Conservation (phyloP, 30 jellyfish, hydroid and myxozoan genomes). For the Sanderia malayensis region DNA sequence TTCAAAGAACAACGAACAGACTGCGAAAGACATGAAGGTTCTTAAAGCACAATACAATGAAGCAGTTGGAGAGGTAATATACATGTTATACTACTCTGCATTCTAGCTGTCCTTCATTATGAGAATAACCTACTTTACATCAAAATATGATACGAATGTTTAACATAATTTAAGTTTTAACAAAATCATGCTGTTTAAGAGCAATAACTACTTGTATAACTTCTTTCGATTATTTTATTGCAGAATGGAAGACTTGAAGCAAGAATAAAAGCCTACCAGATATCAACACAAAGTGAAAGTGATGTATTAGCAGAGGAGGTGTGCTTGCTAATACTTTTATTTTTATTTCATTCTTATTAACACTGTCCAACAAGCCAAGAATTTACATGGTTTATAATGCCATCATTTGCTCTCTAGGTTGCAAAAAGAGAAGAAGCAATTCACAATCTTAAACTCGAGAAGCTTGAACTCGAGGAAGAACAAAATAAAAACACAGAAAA, state of each 20-base stretch:
- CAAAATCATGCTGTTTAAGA: too few species aligned
- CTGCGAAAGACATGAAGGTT: slow-evolving; percentile 22
- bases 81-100: too few species aligned
- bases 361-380: too few species aligned
- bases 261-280: slow-evolving; percentile 73
- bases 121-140: too few species aligned
- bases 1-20: slow-evolving; percentile 21
- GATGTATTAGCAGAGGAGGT: slow-evolving; percentile 90
- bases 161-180: too few species aligned
- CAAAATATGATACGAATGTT: too few species aligned
- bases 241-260: slow-evolving; percentile 90
- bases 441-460: slow-evolving; percentile 60
- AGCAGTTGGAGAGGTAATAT: slow-evolving; percentile 68
- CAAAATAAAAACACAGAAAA: slow-evolving; percentile 31
- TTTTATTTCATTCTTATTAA: too few species aligned
- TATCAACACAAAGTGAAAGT: slow-evolving; percentile 84
- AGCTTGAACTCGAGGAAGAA: slow-evolving; percentile 71
- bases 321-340: too few species aligned
- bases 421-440: slow-evolving; percentile 79
- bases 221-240: not conserved
- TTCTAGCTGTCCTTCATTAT: too few species aligned
- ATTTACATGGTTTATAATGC: too few species aligned
- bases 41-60: slow-evolving; percentile 44
- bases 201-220: not conserved
- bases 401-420: slow-evolving; percentile 51